Base-by-base conservation (phyloP, 2,113 vertebrate genomes). In the Podarcis muralis region DNA sequence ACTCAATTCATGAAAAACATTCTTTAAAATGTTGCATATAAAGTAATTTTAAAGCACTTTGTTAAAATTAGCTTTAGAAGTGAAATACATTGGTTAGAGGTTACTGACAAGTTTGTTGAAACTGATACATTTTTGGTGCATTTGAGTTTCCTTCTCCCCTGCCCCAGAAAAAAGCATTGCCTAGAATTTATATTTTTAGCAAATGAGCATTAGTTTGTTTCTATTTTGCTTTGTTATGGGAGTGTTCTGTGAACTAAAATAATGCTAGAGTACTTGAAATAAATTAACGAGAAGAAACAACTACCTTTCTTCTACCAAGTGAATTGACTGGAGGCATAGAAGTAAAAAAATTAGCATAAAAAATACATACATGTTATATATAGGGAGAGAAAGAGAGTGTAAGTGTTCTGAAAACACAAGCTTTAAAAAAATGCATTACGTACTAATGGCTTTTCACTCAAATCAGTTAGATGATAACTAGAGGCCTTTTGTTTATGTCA, bases 401-500 rank as follows among this genome's bases (percentile, higher is more conserved):
- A 11, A 11, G 48, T 53, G 84, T 81, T 86, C 85, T 12, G 89
- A 84, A 91, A 1, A 18, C 65, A 53, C 87, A 62, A 1, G 75
- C 43, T 91, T 80, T 83, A 68, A 79, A 77, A 90, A 66, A 53
- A 20, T 11, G 76, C 4, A 65, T 27, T 95, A 94, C 95, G 94
- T 91, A 95, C 95, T 20, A 89, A 90, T 7, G 40, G 1, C 84
- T 89, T 83, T 91, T 69, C 89, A 90, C 91, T 79, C 86, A n/a
- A 48, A 62, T 87, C 43, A 53, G 59, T 40, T 82, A 90, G 83
- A 15, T 7, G 66, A 62, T 82, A 86, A 92, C 75, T 16, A 4
- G 87, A 93, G 86, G 91, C 53, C 82, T 92, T 90, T 87, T 92
- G 94, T 81, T 59, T 27, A 53, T 48, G 85, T 48, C 8, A 48